Evolutionary conservation across 2,797 vertebrate species (phyloP).

Genomic region (Anas flavirostris): DNA sequence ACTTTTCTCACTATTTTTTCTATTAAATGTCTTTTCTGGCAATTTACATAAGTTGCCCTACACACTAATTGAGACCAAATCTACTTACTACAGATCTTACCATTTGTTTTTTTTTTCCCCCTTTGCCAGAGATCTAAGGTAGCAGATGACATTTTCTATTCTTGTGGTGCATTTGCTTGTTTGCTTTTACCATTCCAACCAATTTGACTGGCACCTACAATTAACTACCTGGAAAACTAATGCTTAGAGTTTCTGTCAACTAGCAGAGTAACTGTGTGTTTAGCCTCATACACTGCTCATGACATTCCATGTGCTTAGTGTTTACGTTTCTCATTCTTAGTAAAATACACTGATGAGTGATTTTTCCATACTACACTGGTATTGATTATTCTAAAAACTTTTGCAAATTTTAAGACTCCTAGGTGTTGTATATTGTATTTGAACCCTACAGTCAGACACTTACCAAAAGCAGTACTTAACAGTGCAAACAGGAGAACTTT

Average conservation of each 20-base stretch:
- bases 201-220: not conserved
- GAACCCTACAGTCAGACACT: not conserved
- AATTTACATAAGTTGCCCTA: not conserved
- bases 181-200: not conserved
- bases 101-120: too few species aligned
- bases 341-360: not conserved
- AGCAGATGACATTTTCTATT: not conserved
- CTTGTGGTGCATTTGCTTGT: not conserved
- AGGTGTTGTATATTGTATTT: not conserved
- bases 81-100: not conserved
- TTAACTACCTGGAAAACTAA: not conserved
- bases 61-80: not conserved
- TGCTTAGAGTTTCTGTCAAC: not conserved
- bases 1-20: not conserved
- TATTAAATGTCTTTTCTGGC: not conserved
- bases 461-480: not conserved
- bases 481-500: not conserved
- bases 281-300: not conserved
- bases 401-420: not conserved
- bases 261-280: not conserved
- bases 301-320: not conserved
- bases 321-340: not conserved
- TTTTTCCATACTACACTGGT: not conserved
- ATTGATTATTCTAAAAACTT: conserved; percentile 2
- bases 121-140: not conserved